phyloP scores from a whole-genome alignment of 2,797 vertebrate genomes.

The Danio kyathit region DNA sequence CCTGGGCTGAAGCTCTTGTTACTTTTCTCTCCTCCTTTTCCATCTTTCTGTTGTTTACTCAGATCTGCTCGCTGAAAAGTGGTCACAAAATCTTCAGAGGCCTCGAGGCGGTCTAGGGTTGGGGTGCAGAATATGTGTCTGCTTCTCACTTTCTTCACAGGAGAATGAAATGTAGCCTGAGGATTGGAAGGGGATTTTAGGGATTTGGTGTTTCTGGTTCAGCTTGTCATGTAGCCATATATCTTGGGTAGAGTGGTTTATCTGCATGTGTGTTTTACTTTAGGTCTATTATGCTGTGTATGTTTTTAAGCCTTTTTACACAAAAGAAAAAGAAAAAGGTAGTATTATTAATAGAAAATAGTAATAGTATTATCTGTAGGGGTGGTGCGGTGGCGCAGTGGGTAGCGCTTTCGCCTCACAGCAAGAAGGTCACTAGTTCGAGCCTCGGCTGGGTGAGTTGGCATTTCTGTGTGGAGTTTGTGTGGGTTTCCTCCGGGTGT shows the following conservation, averaged over 20 bases:
- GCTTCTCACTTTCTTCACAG: slow-evolving; percentile 32
- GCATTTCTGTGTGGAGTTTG: too few species aligned
- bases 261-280: background rate
- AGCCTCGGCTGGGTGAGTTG: too few species aligned
- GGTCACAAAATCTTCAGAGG: slow-evolving; percentile 33
- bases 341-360: too few species aligned
- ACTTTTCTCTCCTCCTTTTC: slow-evolving; percentile 30
- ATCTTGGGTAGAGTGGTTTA: background rate
- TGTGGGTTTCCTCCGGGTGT: too few species aligned
- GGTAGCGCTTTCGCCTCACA: too few species aligned
- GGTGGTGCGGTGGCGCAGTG: too few species aligned
- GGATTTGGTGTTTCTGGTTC: slow-evolving; percentile 7
- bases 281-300: background rate
- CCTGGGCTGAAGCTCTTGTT: slow-evolving; percentile 34
- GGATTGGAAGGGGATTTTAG: slow-evolving; percentile 32
- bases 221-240: slow-evolving; percentile 11
- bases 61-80: slow-evolving; percentile 31
- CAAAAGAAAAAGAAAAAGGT: too few species aligned
- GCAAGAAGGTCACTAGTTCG: too few species aligned
- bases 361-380: too few species aligned
- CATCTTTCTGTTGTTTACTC: slow-evolving; percentile 18
- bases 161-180: slow-evolving; percentile 39
- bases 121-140: background rate
- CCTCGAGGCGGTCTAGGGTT: slow-evolving; percentile 28
- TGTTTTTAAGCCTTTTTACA: background rate